Conservation (phyloP, 64 coral and sea anemone genomes). For the Dendronephthya gigantea region DNA sequence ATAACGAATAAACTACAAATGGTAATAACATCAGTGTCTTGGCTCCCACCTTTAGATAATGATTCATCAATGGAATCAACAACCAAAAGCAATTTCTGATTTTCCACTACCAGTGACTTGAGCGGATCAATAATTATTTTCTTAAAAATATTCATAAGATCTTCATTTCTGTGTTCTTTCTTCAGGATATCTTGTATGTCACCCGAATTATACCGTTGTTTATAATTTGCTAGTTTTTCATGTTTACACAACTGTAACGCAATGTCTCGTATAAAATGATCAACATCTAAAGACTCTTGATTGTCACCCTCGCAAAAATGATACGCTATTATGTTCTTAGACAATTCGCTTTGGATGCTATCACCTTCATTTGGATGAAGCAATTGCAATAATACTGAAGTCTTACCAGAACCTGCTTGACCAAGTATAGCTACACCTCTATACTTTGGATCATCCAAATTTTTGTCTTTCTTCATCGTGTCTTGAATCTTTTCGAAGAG, state of each 20-base stretch:
- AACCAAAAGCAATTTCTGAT: constrained; percentile 59
- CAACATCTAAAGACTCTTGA: neutral
- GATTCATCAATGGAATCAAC: constrained; percentile 94
- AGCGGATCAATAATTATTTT: constrained; percentile 12
- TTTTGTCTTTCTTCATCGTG: neutral
- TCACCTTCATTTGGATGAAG: neutral
- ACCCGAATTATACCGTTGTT: neutral
- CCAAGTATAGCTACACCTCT: constrained; percentile 6
- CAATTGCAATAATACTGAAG: neutral
- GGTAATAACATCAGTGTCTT: constrained; percentile 43
- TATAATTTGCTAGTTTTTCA: neutral
- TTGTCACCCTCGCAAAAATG: neutral
- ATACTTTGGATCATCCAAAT: constrained; percentile 4
- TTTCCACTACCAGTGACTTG: neutral
- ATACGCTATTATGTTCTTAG: neutral
- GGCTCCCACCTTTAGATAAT: constrained; percentile 48
- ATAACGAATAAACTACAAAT: constrained; percentile 69
- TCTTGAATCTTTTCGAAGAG: constrained; percentile 3
- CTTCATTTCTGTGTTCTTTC: constrained; percentile 20
- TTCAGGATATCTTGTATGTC: neutral
- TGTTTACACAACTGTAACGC: constrained; percentile 3
- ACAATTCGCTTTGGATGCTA: neutral
- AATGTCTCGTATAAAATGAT: neutral
- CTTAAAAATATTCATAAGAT: neutral
- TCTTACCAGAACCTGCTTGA: constrained; percentile 3